These are phyloP conservation scores for Dolichopus griseipennis DNA, from an alignment of 2,888 invertebrate genomes.

Conservation along the genomic window DNA sequence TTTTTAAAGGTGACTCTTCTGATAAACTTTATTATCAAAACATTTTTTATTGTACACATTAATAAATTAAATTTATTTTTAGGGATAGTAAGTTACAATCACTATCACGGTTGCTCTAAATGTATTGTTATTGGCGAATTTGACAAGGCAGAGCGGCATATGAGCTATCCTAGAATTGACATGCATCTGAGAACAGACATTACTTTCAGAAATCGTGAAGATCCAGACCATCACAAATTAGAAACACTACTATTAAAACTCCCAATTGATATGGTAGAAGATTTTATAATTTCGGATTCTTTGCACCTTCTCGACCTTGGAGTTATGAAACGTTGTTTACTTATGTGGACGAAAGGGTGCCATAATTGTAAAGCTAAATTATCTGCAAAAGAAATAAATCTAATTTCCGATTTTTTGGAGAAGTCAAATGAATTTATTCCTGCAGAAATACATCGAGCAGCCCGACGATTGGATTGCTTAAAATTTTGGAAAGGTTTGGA, in stretches of 20 bases:
- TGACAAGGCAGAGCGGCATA: not conserved
- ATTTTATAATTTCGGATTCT: constrained; percentile 11
- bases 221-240: constrained; percentile 9
- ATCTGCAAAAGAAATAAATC: not conserved
- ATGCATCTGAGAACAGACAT: not conserved
- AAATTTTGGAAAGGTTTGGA: too few species aligned
- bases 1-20: too few species aligned
- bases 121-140: not conserved
- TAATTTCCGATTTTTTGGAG: not conserved
- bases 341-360: not conserved
- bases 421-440: too few species aligned
- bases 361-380: not conserved
- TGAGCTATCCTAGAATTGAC: not conserved
- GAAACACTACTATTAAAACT: not conserved
- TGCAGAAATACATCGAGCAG: too few species aligned
- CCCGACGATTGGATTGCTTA: too few species aligned
- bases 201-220: not conserved
- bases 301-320: constrained; percentile 11
- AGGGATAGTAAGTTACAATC: not conserved
- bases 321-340: constrained; percentile 9
- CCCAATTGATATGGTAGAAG: constrained; percentile 9
- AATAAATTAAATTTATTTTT: not conserved
- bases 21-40: too few species aligned
- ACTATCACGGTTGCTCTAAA: not conserved
- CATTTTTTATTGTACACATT: too few species aligned